These are phyloP conservation scores for Caenorhabditis latens DNA, from an alignment of 1,140 invertebrate genomes.

Conservation along the genomic window DNA sequence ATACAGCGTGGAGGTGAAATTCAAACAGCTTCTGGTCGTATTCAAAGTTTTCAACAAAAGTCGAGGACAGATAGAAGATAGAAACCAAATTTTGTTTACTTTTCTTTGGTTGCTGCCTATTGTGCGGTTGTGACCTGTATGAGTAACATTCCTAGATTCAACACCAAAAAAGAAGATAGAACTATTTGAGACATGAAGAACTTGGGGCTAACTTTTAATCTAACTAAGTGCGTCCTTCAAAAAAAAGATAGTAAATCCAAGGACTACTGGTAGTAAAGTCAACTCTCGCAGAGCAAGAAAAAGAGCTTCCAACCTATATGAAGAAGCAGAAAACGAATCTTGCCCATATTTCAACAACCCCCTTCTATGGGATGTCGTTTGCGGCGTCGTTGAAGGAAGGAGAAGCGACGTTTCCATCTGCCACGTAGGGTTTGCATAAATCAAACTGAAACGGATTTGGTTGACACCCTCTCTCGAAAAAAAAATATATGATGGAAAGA, in stretches of 20 bases:
- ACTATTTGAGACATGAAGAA: background rate
- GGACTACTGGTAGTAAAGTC: background rate
- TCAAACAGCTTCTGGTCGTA: background rate
- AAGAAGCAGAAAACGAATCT: conserved; percentile 30
- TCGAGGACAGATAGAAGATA: conserved; percentile 30
- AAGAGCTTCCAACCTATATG: background rate
- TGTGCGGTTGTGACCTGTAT: background rate
- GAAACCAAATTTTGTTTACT: conserved; percentile 12
- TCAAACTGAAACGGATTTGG: conserved; percentile 47
- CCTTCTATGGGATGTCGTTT: conserved; percentile 41
- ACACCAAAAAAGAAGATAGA: background rate
- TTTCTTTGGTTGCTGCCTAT: background rate
- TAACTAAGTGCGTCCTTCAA: background rate
- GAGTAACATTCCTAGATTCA: background rate
- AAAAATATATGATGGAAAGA: conserved; percentile 16
- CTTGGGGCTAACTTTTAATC: background rate
- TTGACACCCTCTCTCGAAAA: conserved; percentile 5
- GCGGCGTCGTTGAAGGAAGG: conserved; percentile 20
- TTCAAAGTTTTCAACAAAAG: background rate
- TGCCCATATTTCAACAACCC: conserved; percentile 36
- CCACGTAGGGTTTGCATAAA: conserved; percentile 49
- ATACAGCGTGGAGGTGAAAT: background rate
- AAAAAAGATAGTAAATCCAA: background rate
- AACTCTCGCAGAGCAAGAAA: background rate
- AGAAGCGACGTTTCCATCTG: conserved; percentile 9